Percentiles rank a stretch among this genome's conserved stretches.
These are phyloP conservation scores for Serilophus lunatus DNA, from an alignment of 2,113 vertebrate genomes.

Conservation along the genomic window DNA sequence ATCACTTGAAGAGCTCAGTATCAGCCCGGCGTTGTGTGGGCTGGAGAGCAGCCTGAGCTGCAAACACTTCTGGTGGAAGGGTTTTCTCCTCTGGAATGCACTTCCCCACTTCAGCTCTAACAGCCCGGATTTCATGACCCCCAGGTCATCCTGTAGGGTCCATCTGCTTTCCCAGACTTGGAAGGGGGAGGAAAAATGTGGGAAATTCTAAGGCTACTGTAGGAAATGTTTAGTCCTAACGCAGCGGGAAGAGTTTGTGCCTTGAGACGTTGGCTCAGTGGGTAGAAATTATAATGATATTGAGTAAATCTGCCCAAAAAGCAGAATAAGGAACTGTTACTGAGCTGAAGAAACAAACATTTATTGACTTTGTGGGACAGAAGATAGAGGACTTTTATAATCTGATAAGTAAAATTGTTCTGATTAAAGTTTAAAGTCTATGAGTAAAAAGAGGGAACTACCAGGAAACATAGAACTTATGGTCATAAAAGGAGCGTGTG, in stretches of 20 bases:
- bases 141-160: neutral
- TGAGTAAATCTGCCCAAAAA: neutral
- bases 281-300: neutral
- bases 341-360: neutral
- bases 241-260: neutral
- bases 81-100: neutral
- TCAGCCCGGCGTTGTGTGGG: neutral
- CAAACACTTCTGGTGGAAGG: neutral
- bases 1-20: neutral
- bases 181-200: neutral
- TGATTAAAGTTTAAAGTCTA: neutral
- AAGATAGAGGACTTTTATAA: conserved; percentile 2
- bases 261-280: neutral
- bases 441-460: neutral
- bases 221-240: neutral
- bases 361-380: neutral
- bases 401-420: neutral
- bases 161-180: conserved; percentile 36
- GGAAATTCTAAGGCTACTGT: neutral
- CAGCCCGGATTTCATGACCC: neutral
- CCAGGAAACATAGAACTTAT: neutral
- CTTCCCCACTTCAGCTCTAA: neutral
- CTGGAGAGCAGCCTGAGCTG: neutral
- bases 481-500: neutral
- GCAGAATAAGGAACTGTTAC: neutral